Percentiles rank a stretch among this genome's conserved stretches.
These are phyloP conservation scores for Notarius quadriscutis DNA, from an alignment of 2,113 vertebrate genomes.

Conservation along the genomic window DNA sequence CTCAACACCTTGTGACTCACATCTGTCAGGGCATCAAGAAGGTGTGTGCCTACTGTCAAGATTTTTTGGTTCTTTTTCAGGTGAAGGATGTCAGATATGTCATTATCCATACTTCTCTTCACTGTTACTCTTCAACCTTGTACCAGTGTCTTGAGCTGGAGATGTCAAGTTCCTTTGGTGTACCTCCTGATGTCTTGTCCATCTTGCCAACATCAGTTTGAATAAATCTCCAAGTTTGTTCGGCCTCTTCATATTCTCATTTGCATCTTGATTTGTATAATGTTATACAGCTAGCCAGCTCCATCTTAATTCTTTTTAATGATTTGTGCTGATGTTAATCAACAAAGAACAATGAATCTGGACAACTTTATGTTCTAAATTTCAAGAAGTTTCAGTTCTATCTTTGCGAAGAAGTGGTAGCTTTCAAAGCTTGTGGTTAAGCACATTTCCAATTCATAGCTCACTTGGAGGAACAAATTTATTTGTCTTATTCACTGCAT, in stretches of 20 bases:
- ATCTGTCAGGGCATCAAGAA: neutral
- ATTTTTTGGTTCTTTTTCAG: neutral
- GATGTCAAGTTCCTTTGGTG: slow-evolving; percentile 25
- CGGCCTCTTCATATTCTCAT: slow-evolving; percentile 46
- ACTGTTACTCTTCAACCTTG: neutral
- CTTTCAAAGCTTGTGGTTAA: neutral
- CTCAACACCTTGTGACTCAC: neutral
- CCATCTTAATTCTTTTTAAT: slow-evolving; percentile 1
- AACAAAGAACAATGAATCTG: neutral
- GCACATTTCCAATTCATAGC: neutral
- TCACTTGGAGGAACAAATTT: neutral
- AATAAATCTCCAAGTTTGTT: slow-evolving; percentile 42
- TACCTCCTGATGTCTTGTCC: slow-evolving; percentile 37
- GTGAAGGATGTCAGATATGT: neutral
- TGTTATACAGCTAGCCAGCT: slow-evolving; percentile 22
- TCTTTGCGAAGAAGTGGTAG: neutral
- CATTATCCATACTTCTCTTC: slow-evolving; percentile 22
- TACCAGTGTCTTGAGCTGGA: slow-evolving; percentile 17
- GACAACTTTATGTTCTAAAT: neutral
- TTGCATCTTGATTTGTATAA: slow-evolving; percentile 30
- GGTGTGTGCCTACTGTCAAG: too few relatives aligned
- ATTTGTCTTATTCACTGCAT: neutral
- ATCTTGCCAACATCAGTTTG: too few relatives aligned
- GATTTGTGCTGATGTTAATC: slow-evolving; percentile 13
- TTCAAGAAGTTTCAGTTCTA: neutral